Evolutionary conservation across 2,888 invertebrate genomes (phyloP).

Genomic region (Cerastis rubricosa): DNA sequence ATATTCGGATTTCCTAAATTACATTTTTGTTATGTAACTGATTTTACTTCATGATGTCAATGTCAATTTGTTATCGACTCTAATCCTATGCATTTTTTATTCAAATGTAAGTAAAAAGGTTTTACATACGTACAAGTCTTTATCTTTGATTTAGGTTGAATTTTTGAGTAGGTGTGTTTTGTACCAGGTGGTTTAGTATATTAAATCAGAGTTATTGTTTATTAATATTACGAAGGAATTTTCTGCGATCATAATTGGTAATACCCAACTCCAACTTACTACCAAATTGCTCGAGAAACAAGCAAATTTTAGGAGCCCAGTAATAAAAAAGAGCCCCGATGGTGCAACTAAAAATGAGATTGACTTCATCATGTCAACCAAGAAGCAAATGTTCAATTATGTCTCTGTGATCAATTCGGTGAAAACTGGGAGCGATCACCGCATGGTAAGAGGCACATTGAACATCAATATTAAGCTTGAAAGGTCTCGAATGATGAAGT

Average conservation of each 20-base stretch:
- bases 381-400: too few relatives aligned
- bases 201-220: neutral
- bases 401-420: too few relatives aligned
- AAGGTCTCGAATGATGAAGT: too few relatives aligned
- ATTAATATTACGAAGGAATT: neutral
- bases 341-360: too few relatives aligned
- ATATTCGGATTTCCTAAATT: neutral
- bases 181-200: neutral
- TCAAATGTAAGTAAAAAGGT: constrained; percentile 25
- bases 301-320: neutral
- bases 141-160: constrained; percentile 1
- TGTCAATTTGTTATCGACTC: neutral
- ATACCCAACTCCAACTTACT: neutral
- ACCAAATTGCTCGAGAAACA: neutral
- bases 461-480: too few relatives aligned
- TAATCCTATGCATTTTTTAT: constrained; percentile 4
- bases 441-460: too few relatives aligned
- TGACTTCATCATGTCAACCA: too few relatives aligned
- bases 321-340: too few relatives aligned
- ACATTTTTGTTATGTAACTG: neutral
- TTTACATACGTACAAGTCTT: neutral
- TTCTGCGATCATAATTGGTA: neutral
- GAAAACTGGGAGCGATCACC: too few relatives aligned
- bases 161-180: neutral
- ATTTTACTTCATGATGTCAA: constrained; percentile 42